Evolutionary conservation across 1,140 invertebrate genomes (phyloP), one percentile per base, ranked within the genome.

Genomic region (Psilanteris sp.): DNA sequence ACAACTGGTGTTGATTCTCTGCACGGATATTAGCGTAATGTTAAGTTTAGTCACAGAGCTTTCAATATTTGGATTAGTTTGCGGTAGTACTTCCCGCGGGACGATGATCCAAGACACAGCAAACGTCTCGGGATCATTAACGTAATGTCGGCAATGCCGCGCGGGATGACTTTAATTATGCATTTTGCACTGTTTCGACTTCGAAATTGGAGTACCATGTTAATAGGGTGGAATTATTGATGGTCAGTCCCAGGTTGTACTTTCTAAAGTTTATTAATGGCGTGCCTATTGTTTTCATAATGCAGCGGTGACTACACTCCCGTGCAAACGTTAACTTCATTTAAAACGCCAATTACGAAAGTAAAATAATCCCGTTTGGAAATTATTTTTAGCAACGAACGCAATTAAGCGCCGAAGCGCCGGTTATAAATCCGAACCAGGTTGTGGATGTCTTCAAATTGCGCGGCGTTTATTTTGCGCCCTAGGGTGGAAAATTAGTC

Each of bases 51-150:
- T 48, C 32, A 26, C 29, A 14, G 16, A 4, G 50, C 39, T 55
- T 67, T 55, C 66, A 37, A 61, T 61, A 55, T 59, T 70, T 50
- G 54, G 13, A 70, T 61, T 70, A 54, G 54, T 59, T 59, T 57
- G 41, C 6, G 29, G 22, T 13, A 16, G 2, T 9, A 14, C 9
- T 16, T 41, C 54, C 29, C 54, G 3, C 15, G 34, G 54, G 66
- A 59, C 43, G 44, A 26, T 39, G 43, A 68, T 57, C 14, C 34
- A 55, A 54, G 50, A 55, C 29, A 20, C 15, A 7, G 14, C 27
- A 10, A 36, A 31, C 41, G 50, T 57, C 62, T 55, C 39, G 13
- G 6, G 11, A 48, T 55, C 50, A 67, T 67, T 67, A 67, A 67
- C 41, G 20, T 31, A 55, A 55, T 27, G 39, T 5, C 13, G 15